Evolutionary conservation across 2,797 vertebrate species (phyloP), one percentile per base, ranked within the genome.

Genomic region (Dromococcyx pavoninus): DNA sequence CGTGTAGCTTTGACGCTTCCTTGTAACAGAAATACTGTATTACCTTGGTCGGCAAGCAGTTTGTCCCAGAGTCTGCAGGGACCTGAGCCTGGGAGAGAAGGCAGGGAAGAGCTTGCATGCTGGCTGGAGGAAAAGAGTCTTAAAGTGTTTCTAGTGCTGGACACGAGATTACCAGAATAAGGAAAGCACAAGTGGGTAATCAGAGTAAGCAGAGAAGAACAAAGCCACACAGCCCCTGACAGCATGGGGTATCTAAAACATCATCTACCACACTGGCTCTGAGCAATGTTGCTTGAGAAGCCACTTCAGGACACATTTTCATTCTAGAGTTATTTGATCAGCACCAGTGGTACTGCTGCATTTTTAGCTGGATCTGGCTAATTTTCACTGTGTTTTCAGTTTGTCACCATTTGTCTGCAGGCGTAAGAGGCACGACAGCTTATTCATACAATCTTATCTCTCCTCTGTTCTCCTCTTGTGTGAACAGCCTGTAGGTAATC

Each of bases 401-500:
- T 74, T 64, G 17, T 5, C 12, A 58, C 27, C 21, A 37, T 33
- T 50, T 71, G 60, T 44, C 66, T 1, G 1, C 16, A 62, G 35
- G 46, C 10, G 24, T 39, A 62, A 21, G 24, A 33, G 37, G 23
- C 11, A 5, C 2, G 5, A 25, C 10, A 32, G 41, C 41, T 61
- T 60, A 39, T 17, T 88, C 9, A 35, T 8, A 24, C 7, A 22
- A 24, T 12, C 28, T 46, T 25, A 6, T 24, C 16, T 54, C 32
- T 50, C 7, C 33, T 88, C 5, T 4, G 13, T 53, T 53, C 7
- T 57, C 53, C 67, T 56, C 41, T 25, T 33, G 17, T 10, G 19
- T 2, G 33, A 17, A 56, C 13, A 76, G 80, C 18, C 44, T 0
- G 0, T 5, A 44, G 12, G 7, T n/a, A 56, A 30, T 60, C 25